These are phyloP conservation scores for Chouioia cunea DNA, from an alignment of 2,888 invertebrate genomes.

Conservation along the genomic window DNA sequence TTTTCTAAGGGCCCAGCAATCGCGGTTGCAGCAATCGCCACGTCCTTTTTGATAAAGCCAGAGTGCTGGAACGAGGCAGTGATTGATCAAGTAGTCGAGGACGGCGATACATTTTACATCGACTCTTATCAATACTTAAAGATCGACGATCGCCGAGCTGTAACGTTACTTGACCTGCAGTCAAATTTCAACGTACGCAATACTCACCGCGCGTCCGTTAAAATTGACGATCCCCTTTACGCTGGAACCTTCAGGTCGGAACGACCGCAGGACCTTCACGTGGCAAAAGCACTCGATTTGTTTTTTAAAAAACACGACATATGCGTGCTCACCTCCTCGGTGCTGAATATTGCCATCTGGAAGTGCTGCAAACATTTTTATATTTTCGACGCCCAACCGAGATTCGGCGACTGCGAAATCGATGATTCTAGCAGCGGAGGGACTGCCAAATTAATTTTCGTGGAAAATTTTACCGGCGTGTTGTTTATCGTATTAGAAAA, in stretches of 20 bases:
- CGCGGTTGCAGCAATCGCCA: slow-evolving; percentile 63
- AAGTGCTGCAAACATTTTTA: slow-evolving; percentile 54
- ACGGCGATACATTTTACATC: slow-evolving; percentile 62
- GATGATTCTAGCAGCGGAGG: slow-evolving; percentile 45
- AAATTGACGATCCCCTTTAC: slow-evolving; percentile 59
- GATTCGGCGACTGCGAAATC: slow-evolving; percentile 56
- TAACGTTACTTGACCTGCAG: slow-evolving; percentile 58
- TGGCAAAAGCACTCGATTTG: slow-evolving; percentile 59
- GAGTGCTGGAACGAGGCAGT: slow-evolving; percentile 61
- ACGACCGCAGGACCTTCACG: slow-evolving; percentile 58
- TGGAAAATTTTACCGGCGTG: slow-evolving; percentile 57
- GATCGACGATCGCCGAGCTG: slow-evolving; percentile 55
- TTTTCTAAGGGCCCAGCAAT: slow-evolving; percentile 60
- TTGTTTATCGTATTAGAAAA: slow-evolving; percentile 62
- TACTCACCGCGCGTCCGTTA: slow-evolving; percentile 54
- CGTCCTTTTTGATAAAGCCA: slow-evolving; percentile 57
- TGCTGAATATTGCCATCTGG: slow-evolving; percentile 63
- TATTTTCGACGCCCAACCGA: slow-evolving; percentile 62
- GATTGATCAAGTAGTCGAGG: slow-evolving; percentile 63
- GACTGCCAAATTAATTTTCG: slow-evolving; percentile 59
- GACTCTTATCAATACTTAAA: slow-evolving; percentile 58
- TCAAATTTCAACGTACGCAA: slow-evolving; percentile 55
- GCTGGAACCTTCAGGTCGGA: slow-evolving; percentile 61
- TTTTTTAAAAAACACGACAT: slow-evolving; percentile 59
- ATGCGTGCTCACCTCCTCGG: slow-evolving; percentile 58